phyloP scores from a whole-genome alignment of 2,888 invertebrate species.

The Cancer borealis region DNA sequence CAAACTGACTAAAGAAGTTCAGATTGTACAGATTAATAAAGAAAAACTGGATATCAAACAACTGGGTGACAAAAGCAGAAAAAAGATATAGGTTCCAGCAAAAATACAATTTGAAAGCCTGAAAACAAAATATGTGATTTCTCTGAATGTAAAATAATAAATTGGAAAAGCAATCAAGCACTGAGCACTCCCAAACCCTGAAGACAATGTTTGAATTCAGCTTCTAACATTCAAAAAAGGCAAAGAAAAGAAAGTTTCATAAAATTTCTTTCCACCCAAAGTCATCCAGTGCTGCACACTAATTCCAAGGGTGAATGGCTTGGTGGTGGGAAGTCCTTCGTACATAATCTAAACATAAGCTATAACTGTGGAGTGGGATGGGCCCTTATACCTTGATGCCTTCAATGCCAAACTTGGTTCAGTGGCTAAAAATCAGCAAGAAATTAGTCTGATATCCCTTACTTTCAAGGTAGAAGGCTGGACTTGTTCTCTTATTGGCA shows the following conservation, averaged over 20 bases:
- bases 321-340: slow-evolving; percentile 71
- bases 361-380: slow-evolving; percentile 54
- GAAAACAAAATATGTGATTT: slow-evolving; percentile 28
- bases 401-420: slow-evolving; percentile 45
- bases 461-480: not conserved
- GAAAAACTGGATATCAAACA: not conserved
- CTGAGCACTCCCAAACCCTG: slow-evolving; percentile 57
- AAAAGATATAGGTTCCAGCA: slow-evolving; percentile 16
- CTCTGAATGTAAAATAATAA: slow-evolving; percentile 30
- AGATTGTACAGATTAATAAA: not conserved
- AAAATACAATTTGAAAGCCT: slow-evolving; percentile 43
- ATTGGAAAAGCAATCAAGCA: slow-evolving; percentile 63
- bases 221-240: slow-evolving; percentile 8
- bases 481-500: not conserved
- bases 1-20: slow-evolving; percentile 3
- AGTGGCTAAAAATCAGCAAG: not conserved
- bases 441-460: not conserved
- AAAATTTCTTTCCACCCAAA: slow-evolving; percentile 67
- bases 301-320: slow-evolving; percentile 68
- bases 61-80: slow-evolving; percentile 38
- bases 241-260: slow-evolving; percentile 35
- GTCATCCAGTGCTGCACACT: slow-evolving; percentile 71
- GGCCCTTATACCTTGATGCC: slow-evolving; percentile 62
- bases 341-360: slow-evolving; percentile 76
- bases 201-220: slow-evolving; percentile 27